Conservation (phyloP, 2,113 vertebrate species). For the Arenaria interpres region DNA sequence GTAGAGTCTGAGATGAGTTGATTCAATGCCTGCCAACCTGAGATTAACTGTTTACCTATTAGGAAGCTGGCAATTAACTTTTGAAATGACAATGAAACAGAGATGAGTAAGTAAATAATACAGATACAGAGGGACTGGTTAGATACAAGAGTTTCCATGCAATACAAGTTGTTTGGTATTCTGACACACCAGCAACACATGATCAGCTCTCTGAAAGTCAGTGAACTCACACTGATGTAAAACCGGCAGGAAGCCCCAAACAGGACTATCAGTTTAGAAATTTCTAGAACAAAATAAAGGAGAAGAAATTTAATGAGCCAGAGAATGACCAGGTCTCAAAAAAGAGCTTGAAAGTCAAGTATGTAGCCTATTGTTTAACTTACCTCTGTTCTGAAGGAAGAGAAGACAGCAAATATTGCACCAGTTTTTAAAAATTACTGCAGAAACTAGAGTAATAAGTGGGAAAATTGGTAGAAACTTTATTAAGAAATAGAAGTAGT, state of each 20-base stretch:
- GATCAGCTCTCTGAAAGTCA: not conserved
- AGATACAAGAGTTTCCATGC: not conserved
- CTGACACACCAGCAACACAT: not conserved
- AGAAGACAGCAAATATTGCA: not conserved
- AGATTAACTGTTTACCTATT: constrained; percentile 39
- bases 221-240: not conserved
- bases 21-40: constrained; percentile 4
- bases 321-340: not conserved
- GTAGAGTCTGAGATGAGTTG: not conserved
- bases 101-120: constrained; percentile 11
- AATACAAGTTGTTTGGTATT: not conserved
- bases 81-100: not conserved
- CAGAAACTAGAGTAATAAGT: not conserved
- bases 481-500: not conserved
- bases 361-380: not conserved
- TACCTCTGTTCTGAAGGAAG: not conserved
- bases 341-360: not conserved
- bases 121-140: not conserved
- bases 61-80: constrained; percentile 23
- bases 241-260: not conserved
- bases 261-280: not conserved
- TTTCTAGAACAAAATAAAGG: not conserved
- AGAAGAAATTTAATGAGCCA: not conserved
- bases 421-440: not conserved
- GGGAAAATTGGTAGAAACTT: not conserved